Evolutionary conservation across 2,113 vertebrate species (phyloP), one percentile per base, ranked within the genome.

Genomic region (Maccullochella peelii): DNA sequence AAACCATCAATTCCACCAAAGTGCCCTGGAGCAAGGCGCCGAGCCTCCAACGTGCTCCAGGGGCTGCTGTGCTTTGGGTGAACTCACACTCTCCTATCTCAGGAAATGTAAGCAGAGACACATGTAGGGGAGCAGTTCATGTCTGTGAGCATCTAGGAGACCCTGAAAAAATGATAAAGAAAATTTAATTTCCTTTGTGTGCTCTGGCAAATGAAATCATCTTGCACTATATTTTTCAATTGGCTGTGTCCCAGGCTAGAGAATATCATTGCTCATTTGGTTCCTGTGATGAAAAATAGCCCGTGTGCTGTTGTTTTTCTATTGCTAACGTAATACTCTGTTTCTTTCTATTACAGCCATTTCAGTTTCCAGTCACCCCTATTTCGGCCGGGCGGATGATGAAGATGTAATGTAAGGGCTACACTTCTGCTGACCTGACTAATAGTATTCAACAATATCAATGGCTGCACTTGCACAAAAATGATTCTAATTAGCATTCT

Each of bases 331-430:
- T 27, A 75, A 79, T 76, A 62, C 71, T 62, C 47, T 80, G 62
- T 49, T 81, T 86, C 50, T 94, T 83, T 84, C 79, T 80, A 65
- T 85, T 92, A 12, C 92, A 99, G 98, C 95, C 68, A 99, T 99
- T 94, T 96, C 96, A 80, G 95, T 99, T 88, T 97, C 95, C 77
- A 97, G 96, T 91, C 97, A 99, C 67, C 98, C 98, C 5, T 99
- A 99, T 66, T 97, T 97, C 50, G 98, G 97, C 59, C 95, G 97
- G 74, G 89, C 93, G 76, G 95, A 97, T 87, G 95, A 97, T 83
- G 97, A 98, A 77, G 97, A 98, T 93, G 70, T 94, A 72, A 94
- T 98, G 98, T 99, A 98, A 99, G 97, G 67, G 78, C 66, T 30
- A 14, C 42, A 33, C 70, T 57, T 74, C 14, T 69, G 30, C 36